Conservation (phyloP, 2,888 invertebrate genomes). For the Dinocampus coccinellae region DNA sequence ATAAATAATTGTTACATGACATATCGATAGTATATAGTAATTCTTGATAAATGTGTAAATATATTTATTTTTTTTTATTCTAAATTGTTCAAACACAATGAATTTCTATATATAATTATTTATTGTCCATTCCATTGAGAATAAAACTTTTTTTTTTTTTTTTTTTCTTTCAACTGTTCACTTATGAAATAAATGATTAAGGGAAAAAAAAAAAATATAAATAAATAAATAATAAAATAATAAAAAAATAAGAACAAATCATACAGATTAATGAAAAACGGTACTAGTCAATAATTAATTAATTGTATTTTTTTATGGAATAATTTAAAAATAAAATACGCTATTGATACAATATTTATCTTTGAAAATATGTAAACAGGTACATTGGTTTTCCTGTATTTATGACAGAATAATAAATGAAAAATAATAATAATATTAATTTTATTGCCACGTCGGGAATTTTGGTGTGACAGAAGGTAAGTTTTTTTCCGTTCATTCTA, state of each 20-base stretch:
- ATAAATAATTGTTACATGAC: constrained; percentile 35
- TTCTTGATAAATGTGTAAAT: constrained; percentile 8
- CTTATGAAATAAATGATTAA: constrained; percentile 35
- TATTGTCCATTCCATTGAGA: constrained; percentile 47
- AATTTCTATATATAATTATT: constrained; percentile 2
- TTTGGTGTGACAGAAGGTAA: constrained; percentile 8
- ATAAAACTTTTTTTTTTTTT: too few species aligned
- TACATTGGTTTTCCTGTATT: background rate
- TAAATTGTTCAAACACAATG: constrained; percentile 3
- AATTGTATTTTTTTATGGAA: constrained; percentile 65
- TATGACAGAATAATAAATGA: background rate
- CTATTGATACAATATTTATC: constrained; percentile 42
- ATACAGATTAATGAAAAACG: too few species aligned
- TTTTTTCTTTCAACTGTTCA: constrained; percentile 26
- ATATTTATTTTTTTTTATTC: constrained; percentile 12
- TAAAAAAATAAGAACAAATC: too few species aligned
- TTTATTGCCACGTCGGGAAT: background rate
- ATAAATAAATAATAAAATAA: too few species aligned
- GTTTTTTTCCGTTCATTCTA: constrained; percentile 41
- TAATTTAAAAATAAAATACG: constrained; percentile 52
- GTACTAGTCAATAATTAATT: constrained; percentile 65
- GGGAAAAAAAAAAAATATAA: constrained; percentile 17
- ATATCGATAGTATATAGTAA: constrained; percentile 34
- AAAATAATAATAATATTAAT: constrained; percentile 1
- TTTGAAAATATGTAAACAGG: background rate